Base-by-base conservation (phyloP, 35 echinoderm and acorn worm species). In the Ophioderma brevispina region DNA sequence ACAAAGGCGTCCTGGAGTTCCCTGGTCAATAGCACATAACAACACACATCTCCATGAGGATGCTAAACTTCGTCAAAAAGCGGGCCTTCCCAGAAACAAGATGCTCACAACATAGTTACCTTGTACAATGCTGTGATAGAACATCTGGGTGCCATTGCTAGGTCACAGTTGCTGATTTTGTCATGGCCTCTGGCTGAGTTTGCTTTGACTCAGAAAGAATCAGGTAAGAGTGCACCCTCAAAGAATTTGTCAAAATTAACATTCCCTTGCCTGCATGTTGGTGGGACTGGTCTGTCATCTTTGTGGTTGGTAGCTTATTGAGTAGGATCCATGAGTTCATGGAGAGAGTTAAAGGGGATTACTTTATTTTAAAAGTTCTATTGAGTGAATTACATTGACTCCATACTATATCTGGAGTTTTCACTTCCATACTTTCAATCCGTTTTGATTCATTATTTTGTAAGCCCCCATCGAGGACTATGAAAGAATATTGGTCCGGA, bases 161-260 rank as follows among this genome's bases (percentile, higher is more conserved):
- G 88, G 15, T 90, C 87, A 15, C 30, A 13, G 43, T 70, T 52
- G 33, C 80, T 97, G 63, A 77, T 79, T 19, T 75, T 97, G 52
- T 93, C 87, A 31, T 97, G 95, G 95, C 95, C 95, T 34, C 84
- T 89, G 8, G 18, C 89, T 40, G 95, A 97, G 89, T 94, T 97
- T 79, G 35, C 89, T 21, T 78, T 82, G 56, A 37, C 79, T 2
- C 34, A 85, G 18, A 83, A 75, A 37, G 55, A 94, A 55, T 36
- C 49, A 85, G 87, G 91, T 93, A 84, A 25, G 59, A 13, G 59
- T 6, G 59, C 21, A 11, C 21, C 46, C 46, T 52, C 8, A 52
- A 52, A 21, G 46, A 31, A 6, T 18, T 37, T 0, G 23, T 79
- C 31, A 78, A 34, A 79, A 79, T 34, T 21, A 19, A 32, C 19